Conservation (phyloP, 2,797 vertebrate species). For the Onychomys torridus region DNA sequence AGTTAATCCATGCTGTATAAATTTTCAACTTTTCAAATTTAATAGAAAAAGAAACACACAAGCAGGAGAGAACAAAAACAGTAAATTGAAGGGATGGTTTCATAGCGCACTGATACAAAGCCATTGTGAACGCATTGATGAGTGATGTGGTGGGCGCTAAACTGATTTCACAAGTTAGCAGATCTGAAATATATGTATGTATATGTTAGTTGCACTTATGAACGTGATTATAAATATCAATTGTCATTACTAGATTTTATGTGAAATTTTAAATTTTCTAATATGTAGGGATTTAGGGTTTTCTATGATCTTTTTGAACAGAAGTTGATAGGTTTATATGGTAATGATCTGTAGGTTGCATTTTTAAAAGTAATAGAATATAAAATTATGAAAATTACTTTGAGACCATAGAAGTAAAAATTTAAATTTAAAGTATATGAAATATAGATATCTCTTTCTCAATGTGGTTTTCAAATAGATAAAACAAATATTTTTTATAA, state of each 20-base stretch:
- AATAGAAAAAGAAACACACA: slow-evolving; percentile 80
- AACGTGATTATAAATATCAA: neutral
- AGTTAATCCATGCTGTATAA: slow-evolving; percentile 59
- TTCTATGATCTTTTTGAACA: neutral
- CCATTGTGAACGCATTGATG: neutral
- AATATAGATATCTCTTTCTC: neutral
- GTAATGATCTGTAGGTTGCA: neutral
- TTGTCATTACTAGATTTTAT: neutral
- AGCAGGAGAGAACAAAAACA: slow-evolving; percentile 59
- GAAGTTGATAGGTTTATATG: neutral
- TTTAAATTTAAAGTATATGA: neutral
- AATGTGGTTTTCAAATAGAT: neutral
- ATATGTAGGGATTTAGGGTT: neutral
- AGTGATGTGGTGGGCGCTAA: slow-evolving; percentile 25
- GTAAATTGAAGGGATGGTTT: slow-evolving; percentile 63
- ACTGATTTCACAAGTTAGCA: neutral
- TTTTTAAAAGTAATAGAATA: neutral
- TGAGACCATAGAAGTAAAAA: neutral
- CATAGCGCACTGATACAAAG: slow-evolving; percentile 68
- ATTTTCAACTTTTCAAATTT: slow-evolving; percentile 74
- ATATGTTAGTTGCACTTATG: neutral
- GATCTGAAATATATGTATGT: neutral
- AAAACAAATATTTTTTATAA: neutral
- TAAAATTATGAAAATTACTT: neutral
- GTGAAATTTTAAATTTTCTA: neutral